Conservation (phyloP, 2,113 vertebrate species). For the Smithornis capensis region DNA sequence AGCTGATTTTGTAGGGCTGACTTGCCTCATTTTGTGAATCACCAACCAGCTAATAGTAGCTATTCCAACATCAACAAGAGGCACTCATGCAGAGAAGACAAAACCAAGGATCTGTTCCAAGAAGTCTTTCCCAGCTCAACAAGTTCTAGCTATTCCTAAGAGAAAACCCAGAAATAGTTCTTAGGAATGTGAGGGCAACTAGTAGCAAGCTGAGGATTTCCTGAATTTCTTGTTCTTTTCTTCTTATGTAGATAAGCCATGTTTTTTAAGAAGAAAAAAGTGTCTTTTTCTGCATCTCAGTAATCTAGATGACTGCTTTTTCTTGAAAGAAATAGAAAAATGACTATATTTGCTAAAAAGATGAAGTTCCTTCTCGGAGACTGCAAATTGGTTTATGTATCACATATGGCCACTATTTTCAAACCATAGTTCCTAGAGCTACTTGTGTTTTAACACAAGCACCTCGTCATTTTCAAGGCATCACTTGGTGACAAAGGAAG, state of each 20-base stretch:
- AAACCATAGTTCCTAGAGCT: neutral
- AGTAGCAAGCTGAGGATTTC: slow-evolving; percentile 45
- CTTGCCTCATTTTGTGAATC: slow-evolving; percentile 25
- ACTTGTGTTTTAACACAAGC: neutral
- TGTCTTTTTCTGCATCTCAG: neutral
- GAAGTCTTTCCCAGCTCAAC: slow-evolving; percentile 61
- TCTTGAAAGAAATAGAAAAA: slow-evolving; percentile 6
- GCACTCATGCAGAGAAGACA: slow-evolving; percentile 37
- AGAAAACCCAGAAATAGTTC: slow-evolving; percentile 46
- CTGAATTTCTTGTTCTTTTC: slow-evolving; percentile 39
- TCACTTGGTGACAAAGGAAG: neutral
- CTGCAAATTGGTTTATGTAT: neutral
- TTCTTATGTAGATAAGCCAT: neutral
- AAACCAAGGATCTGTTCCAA: slow-evolving; percentile 55
- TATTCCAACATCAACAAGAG: slow-evolving; percentile 56
- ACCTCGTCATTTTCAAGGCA: neutral
- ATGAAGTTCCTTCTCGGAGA: neutral
- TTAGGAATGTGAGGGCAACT: slow-evolving; percentile 50
- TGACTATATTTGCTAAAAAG: neutral
- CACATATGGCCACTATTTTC: neutral
- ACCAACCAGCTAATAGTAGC: neutral
- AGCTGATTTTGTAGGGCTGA: neutral
- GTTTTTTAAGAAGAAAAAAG: neutral
- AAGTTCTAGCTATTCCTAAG: slow-evolving; percentile 56
- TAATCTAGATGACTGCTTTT: neutral